A percentile compares a stretch with the other conserved stretches of the same genome.
Conservation (phyloP, 2,113 vertebrate genomes). For the Mellivora capensis region DNA sequence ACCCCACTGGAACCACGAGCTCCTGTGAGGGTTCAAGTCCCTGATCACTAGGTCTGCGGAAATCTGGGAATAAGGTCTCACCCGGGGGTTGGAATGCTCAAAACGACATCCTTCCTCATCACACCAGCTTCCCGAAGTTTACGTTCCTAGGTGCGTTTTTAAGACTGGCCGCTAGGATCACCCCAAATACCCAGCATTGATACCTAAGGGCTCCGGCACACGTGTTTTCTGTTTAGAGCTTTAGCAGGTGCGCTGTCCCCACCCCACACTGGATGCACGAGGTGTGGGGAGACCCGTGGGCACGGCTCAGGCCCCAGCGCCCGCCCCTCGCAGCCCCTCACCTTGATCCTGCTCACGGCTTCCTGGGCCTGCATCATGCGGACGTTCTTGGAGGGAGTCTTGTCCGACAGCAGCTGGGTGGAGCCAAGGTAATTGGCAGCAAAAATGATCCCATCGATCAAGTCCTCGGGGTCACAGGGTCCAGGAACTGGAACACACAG, state of each 20-base stretch:
- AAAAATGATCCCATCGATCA: conserved; percentile 98
- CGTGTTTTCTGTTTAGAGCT: neutral
- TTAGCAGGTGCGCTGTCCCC: neutral
- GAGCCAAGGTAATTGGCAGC: conserved; percentile 98
- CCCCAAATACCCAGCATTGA: neutral
- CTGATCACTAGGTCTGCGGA: neutral
- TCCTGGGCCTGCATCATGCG: conserved; percentile 99
- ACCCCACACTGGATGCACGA: neutral
- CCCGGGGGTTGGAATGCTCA: neutral
- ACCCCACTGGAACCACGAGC: neutral
- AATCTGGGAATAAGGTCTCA: neutral
- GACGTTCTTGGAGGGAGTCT: conserved; percentile 97
- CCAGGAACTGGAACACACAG: conserved; percentile 90
- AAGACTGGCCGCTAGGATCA: neutral
- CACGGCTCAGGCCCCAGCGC: accelerated
- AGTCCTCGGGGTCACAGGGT: conserved; percentile 97
- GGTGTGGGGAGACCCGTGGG: accelerated
- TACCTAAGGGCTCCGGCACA: neutral
- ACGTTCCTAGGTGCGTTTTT: neutral
- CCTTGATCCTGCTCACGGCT: conserved; percentile 97
- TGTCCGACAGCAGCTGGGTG: conserved; percentile 96
- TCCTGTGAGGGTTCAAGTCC: neutral
- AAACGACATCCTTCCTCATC: neutral
- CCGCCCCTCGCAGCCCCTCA: conserved; percentile 69
- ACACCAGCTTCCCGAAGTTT: neutral